Base-by-base conservation (phyloP, 2,888 invertebrate genomes). In the Onthophagus sagittarius region DNA sequence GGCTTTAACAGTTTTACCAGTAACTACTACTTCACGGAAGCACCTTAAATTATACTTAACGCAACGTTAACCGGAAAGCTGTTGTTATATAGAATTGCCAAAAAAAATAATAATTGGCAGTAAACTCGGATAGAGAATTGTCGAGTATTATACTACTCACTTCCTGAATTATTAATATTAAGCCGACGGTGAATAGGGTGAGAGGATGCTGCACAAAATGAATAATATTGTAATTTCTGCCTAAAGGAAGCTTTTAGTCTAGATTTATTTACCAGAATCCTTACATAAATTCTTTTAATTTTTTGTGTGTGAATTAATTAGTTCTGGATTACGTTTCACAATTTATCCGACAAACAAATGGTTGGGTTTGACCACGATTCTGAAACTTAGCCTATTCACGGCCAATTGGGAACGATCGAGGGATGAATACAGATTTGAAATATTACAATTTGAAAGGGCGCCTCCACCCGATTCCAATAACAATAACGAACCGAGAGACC, bases 381-480 rank as follows among this genome's bases (percentile, higher is more conserved):
- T 53, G 39, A 53, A 53, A 53, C 39, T 53, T 53, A 7, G 7
- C 39, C 39, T 7, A 81, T 81, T 80, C 80, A 79, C 80, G 80
- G 80, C 77, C 81, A 80, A 81, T 82, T 81, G 81, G 79, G 76
- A 75, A 77, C 77, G 77, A 76, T 78, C 80, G 78, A 78, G 81
- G 79, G 77, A 75, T 79, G 82, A 80, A 82, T 82, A 82, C 81
- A 80, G 79, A 82, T 81, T 78, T 79, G 78, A 79, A 81, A 81
- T 80, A 81, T 82, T 80, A 81, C 81, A 79, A 80, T 80, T 80
- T 79, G 75, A 32, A 32, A 76, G 79, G 81, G 80, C 78, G 80
- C 80, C 76, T 76, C 73, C 73, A 71, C 65, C 39, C 1, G 80
- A 78, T 77, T 77, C 76, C 78, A 77, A 79, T 80, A 80, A 79